Evolutionary conservation across 2,888 invertebrate species (phyloP), one percentile per base, ranked within the genome.

Genomic region (Drosophila subsilvestris): DNA sequence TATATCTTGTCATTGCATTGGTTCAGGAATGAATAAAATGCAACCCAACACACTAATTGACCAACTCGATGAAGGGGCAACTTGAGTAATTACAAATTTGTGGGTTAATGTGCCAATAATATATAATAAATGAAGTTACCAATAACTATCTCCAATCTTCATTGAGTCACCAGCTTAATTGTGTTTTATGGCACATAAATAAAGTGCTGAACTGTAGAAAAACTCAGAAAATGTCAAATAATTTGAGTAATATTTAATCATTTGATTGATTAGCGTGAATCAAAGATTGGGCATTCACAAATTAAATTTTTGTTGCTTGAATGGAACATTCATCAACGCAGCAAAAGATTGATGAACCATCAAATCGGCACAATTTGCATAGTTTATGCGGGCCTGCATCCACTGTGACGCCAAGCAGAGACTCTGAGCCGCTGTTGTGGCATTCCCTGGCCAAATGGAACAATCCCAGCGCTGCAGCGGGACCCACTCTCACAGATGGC

Each of bases 331-430:
- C 18, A 60, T 32, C 51, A 45, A 17, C 10, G 22, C n/a, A 14
- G 6, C 12, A 29, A 45, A 45, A 17, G 54, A 60, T 60, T 44
- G 45, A 53, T 59, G 59, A 50, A 43, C 42, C 27, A 49, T 27
- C 49, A 29, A 20, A 32, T 65, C 7, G 29, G 22, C 10, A 8
- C 5, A 20, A 60, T 60, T 60, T 60, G 45, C 60, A 54, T 60
- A 20, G 53, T 14, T 12, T 37, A 37, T 37, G 14, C 7, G 37
- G 37, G 37, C 37, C 37, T 2, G 4, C 14, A 14, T 37, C 37
- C n/a, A n/a, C n/a, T n/a, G 37, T 1, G 37, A 9, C 37, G 18
- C 10, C 25, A 17, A 43, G 42, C 12, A 17, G 18, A 25, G 18
- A 22, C 14, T 18, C 18, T 7, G 1, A 25, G 47, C 20, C 58